A percentile compares a stretch with the other conserved stretches of the same genome.
Conservation (phyloP, 2,113 vertebrate species). For the cattle (Bos taurus) region DNA sequence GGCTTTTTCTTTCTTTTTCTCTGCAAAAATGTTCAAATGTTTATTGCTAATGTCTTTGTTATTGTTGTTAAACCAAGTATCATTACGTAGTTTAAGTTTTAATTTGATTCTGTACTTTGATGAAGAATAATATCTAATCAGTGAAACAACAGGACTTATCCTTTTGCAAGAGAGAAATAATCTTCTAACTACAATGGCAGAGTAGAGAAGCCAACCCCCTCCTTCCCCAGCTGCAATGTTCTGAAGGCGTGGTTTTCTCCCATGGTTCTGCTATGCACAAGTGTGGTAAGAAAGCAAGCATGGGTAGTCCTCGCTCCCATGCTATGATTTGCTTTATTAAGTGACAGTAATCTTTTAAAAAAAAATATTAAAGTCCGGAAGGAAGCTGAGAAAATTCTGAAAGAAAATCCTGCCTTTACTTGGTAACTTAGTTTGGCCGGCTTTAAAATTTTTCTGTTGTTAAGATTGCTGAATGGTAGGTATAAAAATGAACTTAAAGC, state of each 20-base stretch:
- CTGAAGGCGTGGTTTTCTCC: background rate
- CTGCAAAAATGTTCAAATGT: constrained; percentile 35
- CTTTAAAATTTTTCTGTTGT: constrained; percentile 64
- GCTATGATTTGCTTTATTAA: background rate
- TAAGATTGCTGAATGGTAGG: constrained; percentile 68
- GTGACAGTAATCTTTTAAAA: constrained; percentile 62
- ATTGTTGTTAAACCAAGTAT: constrained; percentile 16
- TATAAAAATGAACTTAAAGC: constrained; percentile 70
- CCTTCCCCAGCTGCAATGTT: background rate
- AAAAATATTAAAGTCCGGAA: constrained; percentile 71
- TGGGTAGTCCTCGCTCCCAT: constrained; percentile 8
- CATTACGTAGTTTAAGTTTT: constrained; percentile 38
- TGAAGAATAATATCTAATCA: constrained; percentile 24
- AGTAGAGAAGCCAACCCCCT: background rate
- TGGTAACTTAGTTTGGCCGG: constrained; percentile 58
- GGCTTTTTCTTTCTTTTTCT: constrained; percentile 29
- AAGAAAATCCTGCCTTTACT: constrained; percentile 60
- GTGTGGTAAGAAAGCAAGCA: constrained; percentile 42
- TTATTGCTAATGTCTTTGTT: background rate
- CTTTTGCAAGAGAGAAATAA: constrained; percentile 31
- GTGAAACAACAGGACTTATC: constrained; percentile 37
- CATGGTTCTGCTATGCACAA: background rate
- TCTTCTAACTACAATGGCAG: background rate
- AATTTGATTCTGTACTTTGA: constrained; percentile 33
- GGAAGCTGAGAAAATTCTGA: constrained; percentile 62